Evolutionary conservation across 2,888 invertebrate species (phyloP), one percentile per base, ranked within the genome.

Genomic region (Byasa hedistus): DNA sequence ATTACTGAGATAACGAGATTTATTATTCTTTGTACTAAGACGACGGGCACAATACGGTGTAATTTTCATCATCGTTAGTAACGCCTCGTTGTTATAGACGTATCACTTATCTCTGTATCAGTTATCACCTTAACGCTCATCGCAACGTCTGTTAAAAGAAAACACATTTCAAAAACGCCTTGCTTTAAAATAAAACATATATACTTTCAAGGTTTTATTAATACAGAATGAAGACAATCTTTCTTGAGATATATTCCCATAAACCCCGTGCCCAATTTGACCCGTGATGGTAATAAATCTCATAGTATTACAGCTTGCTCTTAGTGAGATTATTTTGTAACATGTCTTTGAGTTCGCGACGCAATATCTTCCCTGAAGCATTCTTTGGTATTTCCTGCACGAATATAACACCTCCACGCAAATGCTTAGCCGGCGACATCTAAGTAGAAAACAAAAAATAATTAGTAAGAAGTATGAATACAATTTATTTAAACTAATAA

Each of bases 281-380:
- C 0, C 48, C 48, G 5, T n/a, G n/a, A 48, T 48, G n/a, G 48
- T 48, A 4, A 48, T 19, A 48, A 8, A n/a, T 5, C 48, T 48
- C 8, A n/a, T 48, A n/a, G 19, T 8, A 48, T n/a, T 48, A 48
- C 7, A 90, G 82, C 75, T 91, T 90, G 76, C 91, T 89, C 68
- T 83, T 82, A 69, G 79, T 79, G 39, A 36, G 17, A 54, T 75
- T 79, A 69, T 83, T 81, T 63, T 69, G 66, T 55, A 93, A 76
- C 74, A 86, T 75, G 69, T 84, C 81, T 72, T 91, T 90, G 58
- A 94, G 80, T 73, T 92, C 87, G 65, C 95, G 92, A 69, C 96
- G 91, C 52, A 97, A 86, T 74, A 97, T 96, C 89, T 96, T 97
- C 7, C 97, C 97, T 44, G 95, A 94, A 0, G 95, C 93, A 74